Evolutionary conservation across 2,888 invertebrate species (phyloP).

Genomic region (Onchidella celtica): DNA sequence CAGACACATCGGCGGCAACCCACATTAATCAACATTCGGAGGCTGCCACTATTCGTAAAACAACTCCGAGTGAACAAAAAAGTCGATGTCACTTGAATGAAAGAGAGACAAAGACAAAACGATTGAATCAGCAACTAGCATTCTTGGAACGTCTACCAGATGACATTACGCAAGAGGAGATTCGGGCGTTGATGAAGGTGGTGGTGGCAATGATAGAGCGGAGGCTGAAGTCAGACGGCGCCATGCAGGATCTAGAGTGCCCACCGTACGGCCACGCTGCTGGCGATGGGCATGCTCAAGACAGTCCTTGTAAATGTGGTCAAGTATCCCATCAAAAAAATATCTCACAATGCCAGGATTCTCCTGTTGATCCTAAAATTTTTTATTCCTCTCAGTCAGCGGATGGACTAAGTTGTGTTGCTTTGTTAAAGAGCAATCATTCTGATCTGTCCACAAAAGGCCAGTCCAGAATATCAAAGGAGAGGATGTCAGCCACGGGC

Average conservation of each 20-base stretch:
- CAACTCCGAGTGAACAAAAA: too few relatives aligned
- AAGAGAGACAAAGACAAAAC: neutral
- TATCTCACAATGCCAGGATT: neutral
- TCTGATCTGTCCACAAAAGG: neutral
- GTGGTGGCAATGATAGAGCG: neutral
- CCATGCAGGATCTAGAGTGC: neutral
- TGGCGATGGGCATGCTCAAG: too few relatives aligned
- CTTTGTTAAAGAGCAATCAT: neutral
- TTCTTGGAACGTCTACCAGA: constrained; percentile 4
- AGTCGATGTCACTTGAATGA: too few relatives aligned
- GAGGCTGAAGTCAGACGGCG: neutral
- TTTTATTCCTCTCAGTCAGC: constrained; percentile 7
- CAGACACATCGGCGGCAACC: too few relatives aligned
- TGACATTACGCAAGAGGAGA: neutral
- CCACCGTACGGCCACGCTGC: neutral
- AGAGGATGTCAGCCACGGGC: too few relatives aligned
- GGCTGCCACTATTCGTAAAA: too few relatives aligned
- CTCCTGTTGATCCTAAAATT: neutral
- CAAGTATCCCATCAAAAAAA: neutral
- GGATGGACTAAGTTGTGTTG: neutral
- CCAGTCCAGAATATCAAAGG: too few relatives aligned
- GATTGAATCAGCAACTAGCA: neutral
- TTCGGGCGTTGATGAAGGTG: neutral
- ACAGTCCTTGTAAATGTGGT: neutral
- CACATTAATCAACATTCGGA: too few relatives aligned